phyloP scores from a whole-genome alignment of 2,113 vertebrate species.

The Capra hircus region DNA sequence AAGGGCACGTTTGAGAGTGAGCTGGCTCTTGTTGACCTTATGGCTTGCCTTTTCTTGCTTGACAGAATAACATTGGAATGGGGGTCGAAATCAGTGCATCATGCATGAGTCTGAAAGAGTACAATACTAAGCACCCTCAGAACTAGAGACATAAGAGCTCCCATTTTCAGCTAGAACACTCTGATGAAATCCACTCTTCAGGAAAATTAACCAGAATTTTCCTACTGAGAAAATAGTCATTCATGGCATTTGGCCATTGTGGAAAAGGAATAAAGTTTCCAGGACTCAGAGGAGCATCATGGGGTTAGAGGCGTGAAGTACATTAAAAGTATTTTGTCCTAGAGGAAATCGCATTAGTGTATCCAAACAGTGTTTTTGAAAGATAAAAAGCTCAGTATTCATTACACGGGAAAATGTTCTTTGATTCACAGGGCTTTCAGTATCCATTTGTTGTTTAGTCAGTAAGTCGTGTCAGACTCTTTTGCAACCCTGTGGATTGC shows the following conservation, averaged over 20 bases:
- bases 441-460: neutral
- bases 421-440: neutral
- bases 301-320: neutral
- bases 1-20: neutral
- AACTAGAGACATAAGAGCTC: neutral
- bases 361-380: neutral
- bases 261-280: neutral
- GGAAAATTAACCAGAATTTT: neutral
- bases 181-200: neutral
- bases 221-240: constrained; percentile 4
- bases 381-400: neutral
- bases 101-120: neutral
- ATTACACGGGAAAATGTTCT: neutral
- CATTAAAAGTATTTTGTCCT: neutral
- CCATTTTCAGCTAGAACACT: neutral
- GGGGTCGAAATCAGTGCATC: neutral
- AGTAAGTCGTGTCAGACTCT: neutral
- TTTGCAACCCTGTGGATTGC: neutral
- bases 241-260: neutral
- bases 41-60: constrained; percentile 27
- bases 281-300: neutral
- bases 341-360: neutral
- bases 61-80: neutral
- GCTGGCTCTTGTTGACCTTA: neutral
- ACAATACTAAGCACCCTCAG: neutral